These are phyloP conservation scores for Diachasmimorpha longicaudata DNA, from an alignment of 1,140 invertebrate genomes.

Conservation along the genomic window DNA sequence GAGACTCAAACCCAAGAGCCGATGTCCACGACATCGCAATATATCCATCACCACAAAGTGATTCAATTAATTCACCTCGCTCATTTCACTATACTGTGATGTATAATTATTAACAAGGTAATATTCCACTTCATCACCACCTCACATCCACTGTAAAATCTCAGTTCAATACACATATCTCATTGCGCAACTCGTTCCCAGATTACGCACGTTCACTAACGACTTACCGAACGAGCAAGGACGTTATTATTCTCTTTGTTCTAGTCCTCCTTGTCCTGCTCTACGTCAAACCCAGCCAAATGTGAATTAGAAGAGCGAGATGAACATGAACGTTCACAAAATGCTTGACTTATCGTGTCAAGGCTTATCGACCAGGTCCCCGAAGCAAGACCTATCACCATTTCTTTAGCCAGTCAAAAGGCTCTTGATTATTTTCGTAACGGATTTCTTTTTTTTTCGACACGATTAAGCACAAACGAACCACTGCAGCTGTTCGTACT, in stretches of 20 bases:
- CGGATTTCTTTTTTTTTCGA: background rate
- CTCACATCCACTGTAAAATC: background rate
- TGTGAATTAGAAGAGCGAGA: background rate
- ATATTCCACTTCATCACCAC: too few relatives aligned
- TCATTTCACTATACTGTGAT: too few relatives aligned
- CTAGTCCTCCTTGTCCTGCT: background rate
- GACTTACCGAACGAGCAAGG: background rate
- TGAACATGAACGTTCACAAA: conserved; percentile 18
- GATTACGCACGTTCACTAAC: background rate
- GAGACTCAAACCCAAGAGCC: background rate
- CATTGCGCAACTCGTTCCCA: conserved; percentile 1
- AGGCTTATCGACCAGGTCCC: conserved; percentile 49
- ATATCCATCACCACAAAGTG: too few relatives aligned
- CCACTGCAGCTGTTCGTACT: background rate
- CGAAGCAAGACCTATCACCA: background rate
- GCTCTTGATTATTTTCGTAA: background rate
- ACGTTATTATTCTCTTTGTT: background rate
- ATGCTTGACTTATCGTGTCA: conserved; percentile 45
- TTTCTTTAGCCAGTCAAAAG: background rate
- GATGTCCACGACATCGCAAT: too few relatives aligned
- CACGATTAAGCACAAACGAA: background rate
- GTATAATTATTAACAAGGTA: too few relatives aligned
- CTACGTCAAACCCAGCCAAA: background rate
- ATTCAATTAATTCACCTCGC: too few relatives aligned
- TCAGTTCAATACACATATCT: background rate